Evolutionary conservation across 2,113 vertebrate genomes (phyloP).

Genomic region (Salvator merianae): DNA sequence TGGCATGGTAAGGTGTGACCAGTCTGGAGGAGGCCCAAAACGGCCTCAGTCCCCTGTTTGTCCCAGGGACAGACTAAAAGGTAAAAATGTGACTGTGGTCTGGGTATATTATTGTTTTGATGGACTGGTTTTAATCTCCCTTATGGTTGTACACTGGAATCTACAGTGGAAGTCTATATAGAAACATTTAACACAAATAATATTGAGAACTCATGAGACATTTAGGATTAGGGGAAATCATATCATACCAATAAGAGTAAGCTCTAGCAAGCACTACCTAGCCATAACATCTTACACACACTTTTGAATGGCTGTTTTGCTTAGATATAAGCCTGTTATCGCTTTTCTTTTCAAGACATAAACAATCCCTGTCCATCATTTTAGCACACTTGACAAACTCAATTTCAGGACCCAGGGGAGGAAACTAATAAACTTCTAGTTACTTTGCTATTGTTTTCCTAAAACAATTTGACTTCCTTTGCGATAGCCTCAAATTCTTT

Average conservation of each 20-base stretch:
- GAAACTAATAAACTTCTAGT: conserved; percentile 80
- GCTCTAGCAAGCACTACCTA: conserved; percentile 18
- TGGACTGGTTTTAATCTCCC: too few relatives aligned
- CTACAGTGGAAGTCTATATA: too few relatives aligned
- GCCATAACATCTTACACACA: conserved; percentile 27
- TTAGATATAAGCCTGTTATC: conserved; percentile 67
- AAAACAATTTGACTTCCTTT: conserved; percentile 97
- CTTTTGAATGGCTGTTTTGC: conserved; percentile 49
- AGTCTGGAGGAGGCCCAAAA: too few relatives aligned
- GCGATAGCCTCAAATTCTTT: conserved; percentile 82
- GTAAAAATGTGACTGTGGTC: too few relatives aligned
- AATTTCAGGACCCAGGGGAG: conserved; percentile 67
- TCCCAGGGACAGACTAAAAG: too few relatives aligned
- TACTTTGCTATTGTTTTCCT: conserved; percentile 89
- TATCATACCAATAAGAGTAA: neutral
- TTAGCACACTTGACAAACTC: conserved; percentile 68
- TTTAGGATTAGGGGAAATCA: conserved; percentile 7
- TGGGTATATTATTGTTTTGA: too few relatives aligned
- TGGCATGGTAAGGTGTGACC: too few relatives aligned
- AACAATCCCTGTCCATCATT: conserved; percentile 70
- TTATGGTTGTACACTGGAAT: too few relatives aligned
- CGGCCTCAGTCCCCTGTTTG: too few relatives aligned
- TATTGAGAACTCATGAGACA: too few relatives aligned
- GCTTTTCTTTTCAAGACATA: conserved; percentile 60
- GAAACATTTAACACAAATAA: neutral